Percentiles rank a stretch among this genome's conserved stretches.
phyloP scores from a whole-genome alignment of 2,888 invertebrate genomes.

The Drosophila austrosaltans region DNA sequence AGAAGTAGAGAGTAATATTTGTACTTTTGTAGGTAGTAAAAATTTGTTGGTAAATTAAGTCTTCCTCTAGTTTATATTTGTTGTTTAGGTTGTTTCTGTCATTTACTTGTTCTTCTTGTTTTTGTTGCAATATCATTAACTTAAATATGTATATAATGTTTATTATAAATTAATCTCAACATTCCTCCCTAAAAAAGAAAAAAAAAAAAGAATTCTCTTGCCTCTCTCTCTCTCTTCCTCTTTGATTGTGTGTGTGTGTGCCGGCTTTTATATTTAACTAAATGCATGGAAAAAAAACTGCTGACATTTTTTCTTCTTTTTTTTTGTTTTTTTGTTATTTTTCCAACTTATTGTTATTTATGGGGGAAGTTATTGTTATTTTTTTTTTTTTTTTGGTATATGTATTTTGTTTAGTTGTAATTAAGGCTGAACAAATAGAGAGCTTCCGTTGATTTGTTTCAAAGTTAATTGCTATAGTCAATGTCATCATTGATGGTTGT shows the following conservation, averaged over 20 bases:
- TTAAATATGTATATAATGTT: slow-evolving; percentile 75
- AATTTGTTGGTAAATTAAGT: slow-evolving; percentile 66
- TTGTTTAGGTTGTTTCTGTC: slow-evolving; percentile 31
- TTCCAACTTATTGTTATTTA: slow-evolving; percentile 42
- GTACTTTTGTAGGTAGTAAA: slow-evolving; percentile 37
- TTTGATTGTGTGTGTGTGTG: slow-evolving; percentile 37
- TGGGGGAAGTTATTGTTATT: slow-evolving; percentile 32
- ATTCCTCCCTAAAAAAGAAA: not conserved
- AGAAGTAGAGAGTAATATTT: slow-evolving; percentile 14
- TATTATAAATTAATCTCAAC: slow-evolving; percentile 63
- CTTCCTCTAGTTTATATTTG: slow-evolving; percentile 37
- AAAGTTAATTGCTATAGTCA: slow-evolving; percentile 68
- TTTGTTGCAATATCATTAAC: slow-evolving; percentile 70
- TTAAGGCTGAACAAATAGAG: slow-evolving; percentile 78
- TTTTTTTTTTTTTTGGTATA: slow-evolving; percentile 24
- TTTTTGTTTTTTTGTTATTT: slow-evolving; percentile 27
- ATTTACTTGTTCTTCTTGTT: slow-evolving; percentile 48
- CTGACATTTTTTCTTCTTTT: slow-evolving; percentile 32
- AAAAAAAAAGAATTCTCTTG: not conserved
- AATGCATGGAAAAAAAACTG: slow-evolving; percentile 49
- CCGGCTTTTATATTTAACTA: slow-evolving; percentile 62
- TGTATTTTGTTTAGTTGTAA: slow-evolving; percentile 76
- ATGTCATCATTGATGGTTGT: slow-evolving; percentile 58
- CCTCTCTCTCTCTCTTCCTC: slow-evolving; percentile 19
- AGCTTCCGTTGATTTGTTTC: slow-evolving; percentile 79